Base-by-base conservation (phyloP, 2,113 vertebrate genomes). In the Onychostoma macrolepis region DNA sequence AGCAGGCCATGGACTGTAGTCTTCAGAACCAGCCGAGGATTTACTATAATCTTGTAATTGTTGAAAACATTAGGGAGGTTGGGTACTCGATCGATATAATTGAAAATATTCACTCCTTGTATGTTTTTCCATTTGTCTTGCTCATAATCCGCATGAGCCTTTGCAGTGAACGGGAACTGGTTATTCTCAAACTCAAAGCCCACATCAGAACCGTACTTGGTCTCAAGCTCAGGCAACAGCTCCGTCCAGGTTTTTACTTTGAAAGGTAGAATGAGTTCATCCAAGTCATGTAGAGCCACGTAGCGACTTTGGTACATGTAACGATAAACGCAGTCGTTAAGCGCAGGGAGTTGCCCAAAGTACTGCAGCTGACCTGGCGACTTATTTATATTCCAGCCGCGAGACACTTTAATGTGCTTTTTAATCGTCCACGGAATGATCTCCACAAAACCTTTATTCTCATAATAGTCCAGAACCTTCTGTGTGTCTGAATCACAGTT, bases 221-320 rank as follows among this genome's bases (percentile, higher is more conserved):
- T 7, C 74, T 94, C 91, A 81, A 96, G 91, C 10, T 88, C 81
- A 4, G 56, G 90, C 86, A 95, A 87, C 88, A 95, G 85, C 45
- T 93, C 87, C 61, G 41, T 90, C 95, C 95, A 96, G 83, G 91
- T 87, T 6, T 80, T 19, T 69, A 92, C 78, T 3, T 88, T 63
- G 65, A 91, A 71, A 3, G 94, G 94, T 63, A 95, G 88, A 33
- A 96, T 95, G 75, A 94, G 89, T 91, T 96, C 95, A 50, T 96
- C 95, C 0, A 93, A 30, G 83, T 96, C 95, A 1, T 94, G 94
- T 71, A 96, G 86, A 65, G 93, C 89, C 63, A 95, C 28, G 24
- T 93, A 94, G 85, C 4, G 91, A 56, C 90, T 91, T 15, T 28
- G 80, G 89, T 94, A 94, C 93, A 94, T 94, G 90, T 93, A 84